Conservation (phyloP, 1,140 invertebrate genomes). For the Drosophila jambulina region DNA sequence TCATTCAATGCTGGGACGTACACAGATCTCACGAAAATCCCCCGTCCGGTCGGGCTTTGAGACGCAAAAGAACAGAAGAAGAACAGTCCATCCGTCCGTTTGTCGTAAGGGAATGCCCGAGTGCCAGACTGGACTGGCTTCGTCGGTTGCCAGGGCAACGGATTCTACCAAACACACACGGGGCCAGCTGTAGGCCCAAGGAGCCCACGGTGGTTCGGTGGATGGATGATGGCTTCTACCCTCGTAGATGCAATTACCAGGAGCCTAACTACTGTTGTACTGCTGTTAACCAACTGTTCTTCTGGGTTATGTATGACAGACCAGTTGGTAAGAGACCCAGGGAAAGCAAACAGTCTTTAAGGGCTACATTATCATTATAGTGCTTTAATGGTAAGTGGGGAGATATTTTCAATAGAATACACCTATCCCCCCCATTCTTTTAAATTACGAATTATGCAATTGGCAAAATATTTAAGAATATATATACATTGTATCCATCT, state of each 20-base stretch:
- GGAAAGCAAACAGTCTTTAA: not conserved
- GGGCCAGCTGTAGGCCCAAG: constrained; percentile 9
- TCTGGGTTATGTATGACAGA: not conserved
- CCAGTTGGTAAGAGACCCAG: not conserved
- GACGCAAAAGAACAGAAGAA: not conserved
- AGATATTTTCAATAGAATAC: no score
- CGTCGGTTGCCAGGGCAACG: constrained; percentile 36
- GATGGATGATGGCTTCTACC: constrained; percentile 20
- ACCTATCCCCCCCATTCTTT: no score
- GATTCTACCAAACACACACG: constrained; percentile 34
- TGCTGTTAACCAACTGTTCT: not conserved
- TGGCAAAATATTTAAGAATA: no score
- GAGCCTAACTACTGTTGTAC: not conserved
- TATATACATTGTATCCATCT: no score
- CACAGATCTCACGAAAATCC: not conserved
- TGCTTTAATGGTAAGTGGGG: not conserved
- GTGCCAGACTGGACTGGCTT: constrained; percentile 5
- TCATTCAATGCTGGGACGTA: constrained; percentile 20
- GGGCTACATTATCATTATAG: not conserved
- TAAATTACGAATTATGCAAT: no score
- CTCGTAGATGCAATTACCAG: constrained; percentile 5
- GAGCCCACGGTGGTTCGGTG: constrained; percentile 2
- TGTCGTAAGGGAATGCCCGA: constrained; percentile 19
- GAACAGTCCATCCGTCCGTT: not conserved
- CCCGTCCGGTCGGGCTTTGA: not conserved